phyloP scores from a whole-genome alignment of 2,888 invertebrate species.

The Himalopsyche tibetana region DNA sequence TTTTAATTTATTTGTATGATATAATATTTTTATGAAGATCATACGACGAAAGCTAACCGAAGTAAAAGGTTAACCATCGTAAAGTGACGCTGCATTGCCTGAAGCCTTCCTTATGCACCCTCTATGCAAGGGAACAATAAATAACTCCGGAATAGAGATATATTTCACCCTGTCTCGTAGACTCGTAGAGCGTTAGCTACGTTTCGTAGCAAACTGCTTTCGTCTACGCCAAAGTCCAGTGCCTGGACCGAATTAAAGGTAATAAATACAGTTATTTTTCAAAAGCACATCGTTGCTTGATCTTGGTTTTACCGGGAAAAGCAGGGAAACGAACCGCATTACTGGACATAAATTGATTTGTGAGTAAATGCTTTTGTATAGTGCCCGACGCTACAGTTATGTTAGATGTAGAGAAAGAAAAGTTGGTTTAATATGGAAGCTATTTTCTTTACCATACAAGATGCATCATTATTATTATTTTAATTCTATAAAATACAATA shows the following conservation, averaged over 20 bases:
- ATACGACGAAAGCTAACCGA: background rate
- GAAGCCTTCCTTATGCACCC: constrained; percentile 49
- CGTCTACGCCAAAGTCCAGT: constrained; percentile 30
- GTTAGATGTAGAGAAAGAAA: no score
- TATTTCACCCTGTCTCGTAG: constrained; percentile 56
- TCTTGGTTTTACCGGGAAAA: background rate
- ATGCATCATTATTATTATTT: no score
- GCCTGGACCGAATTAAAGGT: constrained; percentile 31
- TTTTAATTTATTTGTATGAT: no score
- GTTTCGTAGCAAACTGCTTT: constrained; percentile 20
- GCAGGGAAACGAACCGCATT: constrained; percentile 5
- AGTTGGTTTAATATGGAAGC: no score
- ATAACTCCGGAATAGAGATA: constrained; percentile 58
- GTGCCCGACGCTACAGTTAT: background rate
- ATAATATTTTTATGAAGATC: background rate
- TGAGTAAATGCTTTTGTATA: constrained; percentile 4
- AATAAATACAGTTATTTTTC: constrained; percentile 34
- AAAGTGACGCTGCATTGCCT: constrained; percentile 30
- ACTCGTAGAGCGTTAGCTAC: constrained; percentile 3
- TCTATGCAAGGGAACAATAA: constrained; percentile 53
- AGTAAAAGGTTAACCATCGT: constrained; percentile 18
- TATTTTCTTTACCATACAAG: no score
- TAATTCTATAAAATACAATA: no score
- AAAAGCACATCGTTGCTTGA: constrained; percentile 26
- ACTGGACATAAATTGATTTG: constrained; percentile 26